Base-by-base conservation (phyloP, 2,113 vertebrate genomes). In the Crotophaga sulcirostris region DNA sequence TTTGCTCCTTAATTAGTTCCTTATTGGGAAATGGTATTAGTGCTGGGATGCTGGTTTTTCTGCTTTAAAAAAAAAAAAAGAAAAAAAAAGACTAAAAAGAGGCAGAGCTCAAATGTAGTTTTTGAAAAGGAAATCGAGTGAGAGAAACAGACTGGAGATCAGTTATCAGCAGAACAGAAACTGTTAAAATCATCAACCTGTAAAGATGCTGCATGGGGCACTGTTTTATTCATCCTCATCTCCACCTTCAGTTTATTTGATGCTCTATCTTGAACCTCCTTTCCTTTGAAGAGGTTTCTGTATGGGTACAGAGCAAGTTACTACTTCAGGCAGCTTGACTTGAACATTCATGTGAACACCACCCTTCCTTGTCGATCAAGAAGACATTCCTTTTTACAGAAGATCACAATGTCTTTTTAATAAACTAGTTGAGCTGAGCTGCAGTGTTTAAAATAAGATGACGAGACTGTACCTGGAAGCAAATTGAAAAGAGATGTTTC, bases 341-440 rank as follows among this genome's bases (percentile, higher is more conserved):
- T 1, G 2, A 79, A 63, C 2, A 0, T n/a, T 45, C 31, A 10
- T 49, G 44, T 72, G 60, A 62, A 2, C 0, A 3, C 4, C 20
- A 16, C 11, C 19, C 34, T 49, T 28, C n/a, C 58, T n/a, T 8
- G 1, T 16, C 49, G 59, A 73, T 56, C 21, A 21, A 36, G 72
- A 24, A 5, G 10, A 1, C 0, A 1, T 11, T 56, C 34, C 21
- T 52, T 47, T 33, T 55, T 5, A 19, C 5, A 21, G 31, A 34
- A n/a, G 7, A 26, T 13, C 4, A 2, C 34, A 31, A 3, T 45
- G 36, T 25, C 17, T 60, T 45, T 45, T n/a, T 21, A 56, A 25
- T 66, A 38, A 64, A 7, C 31, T 51, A 0, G 16, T 66, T 75
- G 49, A 52, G 5, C 3, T 72, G 36, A 68, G n/a, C 56, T 60